phyloP scores from a whole-genome alignment of 2,797 vertebrate genomes.

The Tadarida brasiliensis region DNA sequence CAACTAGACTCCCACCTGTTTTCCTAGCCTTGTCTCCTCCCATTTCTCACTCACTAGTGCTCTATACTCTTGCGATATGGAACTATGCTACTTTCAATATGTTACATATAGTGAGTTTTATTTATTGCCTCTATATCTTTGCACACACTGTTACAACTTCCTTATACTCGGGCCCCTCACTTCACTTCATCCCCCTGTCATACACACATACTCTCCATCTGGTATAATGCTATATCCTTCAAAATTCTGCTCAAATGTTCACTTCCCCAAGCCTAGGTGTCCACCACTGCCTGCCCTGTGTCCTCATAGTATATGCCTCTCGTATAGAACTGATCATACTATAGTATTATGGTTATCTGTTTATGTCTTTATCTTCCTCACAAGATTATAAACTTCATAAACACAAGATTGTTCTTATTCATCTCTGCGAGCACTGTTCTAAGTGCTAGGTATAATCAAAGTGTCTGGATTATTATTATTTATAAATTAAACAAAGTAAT shows the following conservation, averaged over 20 bases:
- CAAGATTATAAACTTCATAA: neutral
- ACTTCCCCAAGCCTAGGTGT: neutral
- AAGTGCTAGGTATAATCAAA: constrained; percentile 23
- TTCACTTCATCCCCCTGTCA: neutral
- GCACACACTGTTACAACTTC: constrained; percentile 19
- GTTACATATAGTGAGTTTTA: neutral
- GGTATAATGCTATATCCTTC: constrained; percentile 5
- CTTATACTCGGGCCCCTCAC: neutral
- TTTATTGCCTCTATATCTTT: neutral
- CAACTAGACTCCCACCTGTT: neutral
- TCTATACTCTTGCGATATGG: neutral
- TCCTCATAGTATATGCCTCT: neutral
- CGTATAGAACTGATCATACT: neutral
- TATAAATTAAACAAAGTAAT: constrained; percentile 49
- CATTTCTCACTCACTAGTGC: neutral
- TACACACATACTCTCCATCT: neutral
- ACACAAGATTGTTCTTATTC: constrained; percentile 30
- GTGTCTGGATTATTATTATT: constrained; percentile 18
- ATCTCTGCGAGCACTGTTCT: neutral
- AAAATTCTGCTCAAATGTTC: constrained; percentile 57
- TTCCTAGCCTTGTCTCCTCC: neutral
- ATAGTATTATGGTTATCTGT: neutral
- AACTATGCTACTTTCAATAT: neutral
- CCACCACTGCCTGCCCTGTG: neutral
- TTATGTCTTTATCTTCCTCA: neutral